A percentile compares a stretch with the other conserved stretches of the same genome.
phyloP scores from a whole-genome alignment of 1,140 invertebrate species.

The Whitmania pigra region DNA sequence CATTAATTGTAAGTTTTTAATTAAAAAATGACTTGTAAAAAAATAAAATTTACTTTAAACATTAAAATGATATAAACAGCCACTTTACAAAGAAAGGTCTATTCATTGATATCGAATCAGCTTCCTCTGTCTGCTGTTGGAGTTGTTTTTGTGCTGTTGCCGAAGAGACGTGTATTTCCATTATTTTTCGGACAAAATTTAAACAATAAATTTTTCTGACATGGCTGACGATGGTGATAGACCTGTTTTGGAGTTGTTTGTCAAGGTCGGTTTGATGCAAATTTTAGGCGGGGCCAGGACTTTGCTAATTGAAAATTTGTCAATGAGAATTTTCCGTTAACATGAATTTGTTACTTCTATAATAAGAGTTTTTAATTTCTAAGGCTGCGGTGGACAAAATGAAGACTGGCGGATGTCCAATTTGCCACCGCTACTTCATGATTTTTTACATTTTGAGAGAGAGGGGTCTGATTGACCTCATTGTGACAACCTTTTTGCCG shows the following conservation, averaged over 20 bases:
- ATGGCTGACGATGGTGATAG: conserved; percentile 13
- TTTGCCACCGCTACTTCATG: conserved; percentile 40
- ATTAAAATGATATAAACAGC: too few species aligned
- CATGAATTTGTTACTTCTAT: not conserved
- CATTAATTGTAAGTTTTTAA: too few species aligned
- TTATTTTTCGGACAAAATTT: too few species aligned
- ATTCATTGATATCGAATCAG: too few species aligned
- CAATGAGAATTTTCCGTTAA: not conserved
- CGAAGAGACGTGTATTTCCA: too few species aligned
- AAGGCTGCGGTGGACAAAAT: conserved; percentile 33
- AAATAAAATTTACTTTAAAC: too few species aligned
- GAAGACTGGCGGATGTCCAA: conserved; percentile 37
- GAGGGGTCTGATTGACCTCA: conserved; percentile 33
- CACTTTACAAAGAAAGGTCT: too few species aligned
- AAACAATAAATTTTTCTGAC: not conserved
- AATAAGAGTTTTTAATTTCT: not conserved
- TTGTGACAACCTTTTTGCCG: conserved; percentile 36
- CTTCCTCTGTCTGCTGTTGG: too few species aligned
- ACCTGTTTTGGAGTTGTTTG: conserved; percentile 17
- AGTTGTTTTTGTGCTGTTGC: too few species aligned
- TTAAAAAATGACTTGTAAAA: too few species aligned
- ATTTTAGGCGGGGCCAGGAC: not conserved
- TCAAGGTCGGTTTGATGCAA: conserved; percentile 8
- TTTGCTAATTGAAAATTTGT: not conserved
- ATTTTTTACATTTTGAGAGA: conserved; percentile 36